Evolutionary conservation across 2,888 invertebrate genomes (phyloP).

Genomic region (Apeira syringaria): DNA sequence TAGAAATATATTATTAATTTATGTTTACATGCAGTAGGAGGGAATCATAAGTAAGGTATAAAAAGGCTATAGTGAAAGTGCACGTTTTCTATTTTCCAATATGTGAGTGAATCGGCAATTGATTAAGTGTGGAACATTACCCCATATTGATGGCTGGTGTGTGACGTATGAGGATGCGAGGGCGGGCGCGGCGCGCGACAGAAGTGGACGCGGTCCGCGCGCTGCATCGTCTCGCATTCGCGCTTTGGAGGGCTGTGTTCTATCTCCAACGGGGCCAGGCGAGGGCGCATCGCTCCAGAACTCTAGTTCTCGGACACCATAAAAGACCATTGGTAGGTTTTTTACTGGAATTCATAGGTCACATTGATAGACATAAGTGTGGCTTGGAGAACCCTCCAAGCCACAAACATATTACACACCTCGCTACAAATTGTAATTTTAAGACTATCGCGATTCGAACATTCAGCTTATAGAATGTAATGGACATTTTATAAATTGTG

Average conservation of each 20-base stretch:
- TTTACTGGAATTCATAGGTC: too few species aligned
- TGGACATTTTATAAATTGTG: too few species aligned
- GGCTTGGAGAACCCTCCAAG: too few species aligned
- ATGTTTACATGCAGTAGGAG: too few species aligned
- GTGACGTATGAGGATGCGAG: conserved; percentile 53
- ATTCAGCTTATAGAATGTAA: too few species aligned
- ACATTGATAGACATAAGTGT: too few species aligned
- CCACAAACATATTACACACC: too few species aligned
- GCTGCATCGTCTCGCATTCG: conserved; percentile 88
- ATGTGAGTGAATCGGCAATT: conserved; percentile 16
- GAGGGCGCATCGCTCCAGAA: conserved; percentile 47
- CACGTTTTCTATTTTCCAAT: conserved; percentile 28
- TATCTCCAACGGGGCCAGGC: conserved; percentile 83
- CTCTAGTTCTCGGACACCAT: conserved; percentile 34
- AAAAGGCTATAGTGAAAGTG: too few species aligned
- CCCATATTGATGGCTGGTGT: conserved; percentile 15
- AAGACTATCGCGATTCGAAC: too few species aligned
- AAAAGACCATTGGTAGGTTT: conserved; percentile 51
- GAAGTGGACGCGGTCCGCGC: conserved; percentile 83
- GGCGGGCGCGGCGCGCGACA: conserved; percentile 45
- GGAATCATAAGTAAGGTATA: too few species aligned
- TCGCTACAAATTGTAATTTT: too few species aligned
- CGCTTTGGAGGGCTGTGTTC: conserved; percentile 89
- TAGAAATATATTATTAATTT: too few species aligned
- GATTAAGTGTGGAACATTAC: conserved; percentile 8